Base-by-base conservation (phyloP, 35 echinoderm and acorn worm species). In the Stichopus chloronotus region DNA sequence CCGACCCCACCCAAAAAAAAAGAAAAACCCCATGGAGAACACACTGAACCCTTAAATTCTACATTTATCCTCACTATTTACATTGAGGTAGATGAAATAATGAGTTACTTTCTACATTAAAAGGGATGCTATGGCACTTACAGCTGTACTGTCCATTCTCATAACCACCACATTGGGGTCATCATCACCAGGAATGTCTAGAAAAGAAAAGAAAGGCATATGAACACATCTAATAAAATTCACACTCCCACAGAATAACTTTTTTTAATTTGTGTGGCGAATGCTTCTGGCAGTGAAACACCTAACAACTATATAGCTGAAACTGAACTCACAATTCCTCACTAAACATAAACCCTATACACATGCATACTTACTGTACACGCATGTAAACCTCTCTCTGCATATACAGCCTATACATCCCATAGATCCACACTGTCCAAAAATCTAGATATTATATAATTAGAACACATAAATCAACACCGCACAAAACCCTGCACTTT, bases 91-190 rank as follows among this genome's bases (percentile, higher is more conserved):
- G 30, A 43, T 1, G 30, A 43, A 43, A 43, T 3, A 43, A 43
- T 43, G 1, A 43, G 30, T 43, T 43, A 43, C 30, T 65, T 65
- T 13, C 61, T 65, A 8, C 0, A 4, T 16, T 65, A 65, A 9
- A 8, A 0, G 61, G 8, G 17, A 65, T 65, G 6, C 17, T 65
- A 13, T 65, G 61, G 61, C 11, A 65, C 10, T 65, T 6, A 80
- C 22, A 80, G 11, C 8, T 16, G 54, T 17, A 25, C 84, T 87
- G 58, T 87, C 84, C 84, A 87, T 87, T 9, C 84, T 87, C 84
- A 87, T 87, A 20, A 87, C 84, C 17, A 87, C 84, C 55, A 87
- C 84, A 87, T 87, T 55, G 11, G 84, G 52, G 56, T 87, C 84
- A 87, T 25, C 56, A 23, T 87, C 84, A 21, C 55, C 84, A 58